Conservation (phyloP, 2,888 invertebrate genomes). For the Sphaeridia pumilis region DNA sequence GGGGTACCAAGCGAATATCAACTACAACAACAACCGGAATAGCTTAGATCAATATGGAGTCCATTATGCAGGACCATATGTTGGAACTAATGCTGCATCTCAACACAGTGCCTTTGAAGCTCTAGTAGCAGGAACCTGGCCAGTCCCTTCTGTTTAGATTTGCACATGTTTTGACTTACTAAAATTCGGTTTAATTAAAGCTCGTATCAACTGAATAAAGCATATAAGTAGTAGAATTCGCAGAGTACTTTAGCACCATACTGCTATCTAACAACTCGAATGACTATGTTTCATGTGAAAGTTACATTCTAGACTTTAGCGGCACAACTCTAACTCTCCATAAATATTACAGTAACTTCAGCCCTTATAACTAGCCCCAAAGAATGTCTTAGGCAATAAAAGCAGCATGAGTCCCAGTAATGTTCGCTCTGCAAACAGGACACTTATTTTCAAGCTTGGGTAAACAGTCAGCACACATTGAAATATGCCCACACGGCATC, state of each 20-base stretch:
- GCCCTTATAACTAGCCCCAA: too few species aligned
- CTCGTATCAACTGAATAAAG: not conserved
- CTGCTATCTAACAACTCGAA: too few species aligned
- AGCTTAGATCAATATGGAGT: slow-evolving; percentile 32
- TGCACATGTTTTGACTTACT: not conserved
- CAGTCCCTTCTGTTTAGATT: not conserved
- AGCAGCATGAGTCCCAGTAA: slow-evolving; percentile 28
- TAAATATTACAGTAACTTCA: too few species aligned
- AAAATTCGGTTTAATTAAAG: not conserved
- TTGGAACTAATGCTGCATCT: slow-evolving; percentile 20
- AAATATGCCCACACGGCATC: slow-evolving; percentile 42
- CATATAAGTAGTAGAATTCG: not conserved
- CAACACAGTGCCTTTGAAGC: slow-evolving; percentile 31
- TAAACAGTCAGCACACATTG: slow-evolving; percentile 40
- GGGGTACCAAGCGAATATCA: slow-evolving; percentile 17
- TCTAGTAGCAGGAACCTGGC: not conserved
- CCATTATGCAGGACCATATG: slow-evolving; percentile 27
- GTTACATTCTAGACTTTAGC: too few species aligned
- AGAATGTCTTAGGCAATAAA: slow-evolving; percentile 23
- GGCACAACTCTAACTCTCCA: too few species aligned
- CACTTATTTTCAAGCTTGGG: slow-evolving; percentile 31
- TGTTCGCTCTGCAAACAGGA: slow-evolving; percentile 28
- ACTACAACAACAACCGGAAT: slow-evolving; percentile 25
- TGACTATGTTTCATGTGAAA: too few species aligned
- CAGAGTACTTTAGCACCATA: too few species aligned